A percentile compares a stretch with the other conserved stretches of the same genome.
phyloP scores from a whole-genome alignment of 2,888 invertebrate genomes.

The Hydriomena furcata region DNA sequence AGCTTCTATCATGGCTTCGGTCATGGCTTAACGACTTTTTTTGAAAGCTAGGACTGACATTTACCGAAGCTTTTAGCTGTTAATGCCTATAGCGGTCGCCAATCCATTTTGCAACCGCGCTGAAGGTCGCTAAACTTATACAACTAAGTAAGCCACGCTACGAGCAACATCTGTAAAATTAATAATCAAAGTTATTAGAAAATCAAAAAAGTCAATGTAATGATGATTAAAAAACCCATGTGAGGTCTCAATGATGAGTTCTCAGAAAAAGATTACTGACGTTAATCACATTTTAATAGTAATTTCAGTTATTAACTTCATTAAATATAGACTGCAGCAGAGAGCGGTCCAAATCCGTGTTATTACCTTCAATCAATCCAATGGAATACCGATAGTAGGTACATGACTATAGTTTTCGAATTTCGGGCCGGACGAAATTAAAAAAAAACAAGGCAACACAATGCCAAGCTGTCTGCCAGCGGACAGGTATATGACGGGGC shows the following conservation, averaged over 20 bases:
- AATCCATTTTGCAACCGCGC: too few species aligned
- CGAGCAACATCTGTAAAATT: too few species aligned
- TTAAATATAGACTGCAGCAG: slow-evolving; percentile 3
- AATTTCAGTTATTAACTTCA: slow-evolving; percentile 13
- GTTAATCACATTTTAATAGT: slow-evolving; percentile 7
- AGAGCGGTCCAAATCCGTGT: slow-evolving; percentile 2
- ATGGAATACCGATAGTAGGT: slow-evolving; percentile 24
- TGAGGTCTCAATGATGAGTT: background rate
- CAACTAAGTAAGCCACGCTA: too few species aligned
- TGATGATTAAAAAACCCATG: too few species aligned
- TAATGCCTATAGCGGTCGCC: too few species aligned
- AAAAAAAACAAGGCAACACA: slow-evolving; percentile 58
- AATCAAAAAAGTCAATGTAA: background rate
- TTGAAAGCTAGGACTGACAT: too few species aligned
- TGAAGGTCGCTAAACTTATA: too few species aligned
- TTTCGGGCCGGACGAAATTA: slow-evolving; percentile 47
- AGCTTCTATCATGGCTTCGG: too few species aligned
- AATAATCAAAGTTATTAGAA: too few species aligned
- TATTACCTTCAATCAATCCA: slow-evolving; percentile 14
- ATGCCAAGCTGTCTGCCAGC: slow-evolving; percentile 79
- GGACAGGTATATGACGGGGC: slow-evolving; percentile 83
- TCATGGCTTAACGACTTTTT: too few species aligned
- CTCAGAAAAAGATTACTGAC: slow-evolving; percentile 4
- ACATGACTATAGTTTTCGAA: slow-evolving; percentile 43
- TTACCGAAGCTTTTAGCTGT: too few species aligned